A percentile compares a stretch with the other conserved stretches of the same genome.
Evolutionary conservation across 2,797 vertebrate genomes (phyloP).

Genomic region (Lophius americanus): DNA sequence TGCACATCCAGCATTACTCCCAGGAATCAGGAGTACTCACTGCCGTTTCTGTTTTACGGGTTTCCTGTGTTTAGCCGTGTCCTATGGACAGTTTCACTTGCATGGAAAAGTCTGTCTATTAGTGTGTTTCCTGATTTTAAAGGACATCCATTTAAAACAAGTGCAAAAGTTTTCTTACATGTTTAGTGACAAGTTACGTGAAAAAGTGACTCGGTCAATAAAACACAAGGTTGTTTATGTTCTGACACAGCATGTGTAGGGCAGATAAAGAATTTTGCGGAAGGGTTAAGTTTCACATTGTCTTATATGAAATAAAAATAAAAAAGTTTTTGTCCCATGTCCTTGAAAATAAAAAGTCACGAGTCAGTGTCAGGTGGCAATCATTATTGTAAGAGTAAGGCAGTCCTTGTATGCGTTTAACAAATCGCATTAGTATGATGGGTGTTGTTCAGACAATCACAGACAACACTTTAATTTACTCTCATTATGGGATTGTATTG

Average conservation of each 20-base stretch:
- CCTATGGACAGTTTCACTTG: not conserved
- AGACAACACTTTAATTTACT: constrained; percentile 21
- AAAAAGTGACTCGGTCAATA: constrained; percentile 7
- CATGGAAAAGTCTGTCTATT: too few species aligned
- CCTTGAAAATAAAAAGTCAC: constrained; percentile 1
- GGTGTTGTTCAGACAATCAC: constrained; percentile 16
- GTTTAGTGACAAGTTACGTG: not conserved
- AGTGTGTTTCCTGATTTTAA: too few species aligned
- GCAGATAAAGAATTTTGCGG: not conserved
- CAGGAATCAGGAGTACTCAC: constrained; percentile 39
- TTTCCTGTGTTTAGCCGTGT: constrained; percentile 46
- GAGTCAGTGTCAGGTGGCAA: not conserved
- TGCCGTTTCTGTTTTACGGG: constrained; percentile 8
- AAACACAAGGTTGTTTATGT: constrained; percentile 24
- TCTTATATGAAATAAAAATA: not conserved
- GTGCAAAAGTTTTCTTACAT: not conserved
- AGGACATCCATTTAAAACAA: too few species aligned
- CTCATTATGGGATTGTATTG: constrained; percentile 31
- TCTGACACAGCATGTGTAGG: not conserved
- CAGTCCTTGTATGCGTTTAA: constrained; percentile 14
- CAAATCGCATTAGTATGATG: constrained; percentile 11
- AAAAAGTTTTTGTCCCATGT: constrained; percentile 7
- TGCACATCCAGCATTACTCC: constrained; percentile 58
- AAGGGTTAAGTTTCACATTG: constrained; percentile 14
- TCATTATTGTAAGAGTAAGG: constrained; percentile 8